These are phyloP conservation scores for Phacellophora camtschatica DNA, from an alignment of 30 jellyfish, hydroid and myxozoan species.

Conservation along the genomic window DNA sequence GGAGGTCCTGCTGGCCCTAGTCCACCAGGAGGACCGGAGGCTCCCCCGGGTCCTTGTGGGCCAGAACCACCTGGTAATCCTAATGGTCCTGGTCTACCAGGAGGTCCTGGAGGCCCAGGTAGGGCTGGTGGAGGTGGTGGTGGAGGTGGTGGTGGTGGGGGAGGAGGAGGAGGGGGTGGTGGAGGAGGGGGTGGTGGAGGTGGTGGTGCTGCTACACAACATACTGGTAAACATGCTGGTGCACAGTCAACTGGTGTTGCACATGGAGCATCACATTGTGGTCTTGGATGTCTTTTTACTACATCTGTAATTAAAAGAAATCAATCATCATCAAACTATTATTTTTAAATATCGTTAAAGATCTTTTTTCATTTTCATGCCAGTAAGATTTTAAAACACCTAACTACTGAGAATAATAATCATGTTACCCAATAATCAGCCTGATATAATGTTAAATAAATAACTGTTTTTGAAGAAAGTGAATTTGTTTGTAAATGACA, in stretches of 20 bases:
- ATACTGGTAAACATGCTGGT: conserved; percentile 93
- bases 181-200: conserved; percentile 98
- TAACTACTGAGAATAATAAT: no score
- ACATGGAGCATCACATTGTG: conserved; percentile 85
- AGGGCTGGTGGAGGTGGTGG: conserved; percentile 80
- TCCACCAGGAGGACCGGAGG: conserved; percentile 89
- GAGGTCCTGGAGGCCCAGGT: conserved; percentile 82
- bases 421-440: no score
- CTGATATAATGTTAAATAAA: no score
- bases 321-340: background rate
- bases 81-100: conserved; percentile 87
- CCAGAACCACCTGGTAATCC: conserved; percentile 95
- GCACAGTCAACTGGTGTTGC: conserved; percentile 89
- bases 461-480: no score
- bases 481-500: no score
- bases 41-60: conserved; percentile 90
- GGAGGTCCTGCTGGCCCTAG: conserved; percentile 95
- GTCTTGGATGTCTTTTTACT: conserved; percentile 75
- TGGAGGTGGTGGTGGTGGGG: conserved; percentile 76
- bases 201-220: conserved; percentile 92
- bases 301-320: conserved; percentile 21
- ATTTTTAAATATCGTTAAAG: no score
- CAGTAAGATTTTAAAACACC: no score
- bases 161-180: conserved; percentile 89
- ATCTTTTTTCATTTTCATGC: no score